Evolutionary conservation across 2,888 invertebrate species (phyloP), one percentile per base, ranked within the genome.

Genomic region (Chloromyia formosa): DNA sequence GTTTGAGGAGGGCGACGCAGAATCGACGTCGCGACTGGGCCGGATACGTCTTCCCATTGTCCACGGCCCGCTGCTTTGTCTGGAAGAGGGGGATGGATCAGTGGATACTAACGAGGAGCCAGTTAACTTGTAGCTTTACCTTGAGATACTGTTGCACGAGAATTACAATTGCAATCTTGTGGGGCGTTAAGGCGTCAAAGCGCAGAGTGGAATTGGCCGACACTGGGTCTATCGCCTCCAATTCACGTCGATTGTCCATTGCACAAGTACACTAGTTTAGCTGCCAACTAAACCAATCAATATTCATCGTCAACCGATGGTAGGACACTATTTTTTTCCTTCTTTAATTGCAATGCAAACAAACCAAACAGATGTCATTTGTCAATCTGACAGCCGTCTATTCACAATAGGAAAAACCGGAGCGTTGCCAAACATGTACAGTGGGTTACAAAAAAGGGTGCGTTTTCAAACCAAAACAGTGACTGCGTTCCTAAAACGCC

Each of bases 111-210:
- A 35, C 7, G 7, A 4, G 27, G 27, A 35, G 27, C 27, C 27
- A 35, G 7, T 35, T 35, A 35, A 35, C n/a, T n/a, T n/a, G n/a
- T n/a, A n/a, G n/a, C n/a, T n/a, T 89, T 79, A 91, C 87, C 79
- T 90, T 86, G 69, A 92, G 90, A 86, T 92, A 94, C 82, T 92
- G 91, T 80, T 91, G 89, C 56, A 94, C 92, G 80, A 94, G 88
- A 74, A 93, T 89, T 3, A 93, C 89, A 12, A 94, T 91, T 1
- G 92, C 90, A 79, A 94, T 88, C 88, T 94, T 93, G 80, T 94
- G 93, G 0, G 94, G 93, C 0, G 94, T 94, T 71, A 94, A 81
- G 7, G 82, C 81, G 62, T 85, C 85, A 12, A 83, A 81, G 84
- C 56, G 56, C 18, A 10, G 10, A 20, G 22, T 20, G 2, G 56